Percentiles rank a stretch among this genome's conserved stretches.
Conservation (phyloP, 2,888 invertebrate species). For the Lochmaea crataegi region DNA sequence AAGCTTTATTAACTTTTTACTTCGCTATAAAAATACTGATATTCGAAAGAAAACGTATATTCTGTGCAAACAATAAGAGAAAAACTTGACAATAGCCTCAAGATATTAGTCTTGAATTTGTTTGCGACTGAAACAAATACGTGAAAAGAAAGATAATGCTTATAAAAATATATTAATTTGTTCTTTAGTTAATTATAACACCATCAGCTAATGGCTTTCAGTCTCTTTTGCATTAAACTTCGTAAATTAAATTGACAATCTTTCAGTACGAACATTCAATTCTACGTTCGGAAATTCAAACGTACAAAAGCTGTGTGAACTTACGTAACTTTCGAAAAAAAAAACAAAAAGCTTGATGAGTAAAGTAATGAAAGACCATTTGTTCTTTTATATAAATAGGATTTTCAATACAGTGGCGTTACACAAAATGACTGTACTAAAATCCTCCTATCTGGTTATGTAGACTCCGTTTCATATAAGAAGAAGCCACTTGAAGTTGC, state of each 20-base stretch:
- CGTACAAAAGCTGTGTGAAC: slow-evolving; percentile 28
- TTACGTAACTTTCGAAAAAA: no score
- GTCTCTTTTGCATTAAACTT: no score
- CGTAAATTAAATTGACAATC: background rate
- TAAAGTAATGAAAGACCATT: slow-evolving; percentile 27
- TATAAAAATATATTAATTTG: no score
- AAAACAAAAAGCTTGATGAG: slow-evolving; percentile 28
- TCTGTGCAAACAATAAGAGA: slow-evolving; percentile 17
- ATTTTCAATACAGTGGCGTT: slow-evolving; percentile 28
- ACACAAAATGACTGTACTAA: no score
- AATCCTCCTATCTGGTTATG: no score
- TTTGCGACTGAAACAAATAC: no score
- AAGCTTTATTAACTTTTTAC: slow-evolving; percentile 49
- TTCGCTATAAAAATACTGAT: slow-evolving; percentile 43
- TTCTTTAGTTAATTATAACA: no score
- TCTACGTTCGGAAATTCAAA: slow-evolving; percentile 15
- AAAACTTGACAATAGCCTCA: background rate
- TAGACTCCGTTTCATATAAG: no score
- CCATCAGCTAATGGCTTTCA: no score
- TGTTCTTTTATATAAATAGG: slow-evolving; percentile 40
- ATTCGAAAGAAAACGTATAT: slow-evolving; percentile 28
- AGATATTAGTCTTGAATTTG: background rate
- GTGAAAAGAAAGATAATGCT: no score
- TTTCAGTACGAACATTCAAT: slow-evolving; percentile 20
- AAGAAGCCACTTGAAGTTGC: no score